Base-by-base conservation (phyloP, 2,113 vertebrate species). In the Rhinoptilus africanus region DNA sequence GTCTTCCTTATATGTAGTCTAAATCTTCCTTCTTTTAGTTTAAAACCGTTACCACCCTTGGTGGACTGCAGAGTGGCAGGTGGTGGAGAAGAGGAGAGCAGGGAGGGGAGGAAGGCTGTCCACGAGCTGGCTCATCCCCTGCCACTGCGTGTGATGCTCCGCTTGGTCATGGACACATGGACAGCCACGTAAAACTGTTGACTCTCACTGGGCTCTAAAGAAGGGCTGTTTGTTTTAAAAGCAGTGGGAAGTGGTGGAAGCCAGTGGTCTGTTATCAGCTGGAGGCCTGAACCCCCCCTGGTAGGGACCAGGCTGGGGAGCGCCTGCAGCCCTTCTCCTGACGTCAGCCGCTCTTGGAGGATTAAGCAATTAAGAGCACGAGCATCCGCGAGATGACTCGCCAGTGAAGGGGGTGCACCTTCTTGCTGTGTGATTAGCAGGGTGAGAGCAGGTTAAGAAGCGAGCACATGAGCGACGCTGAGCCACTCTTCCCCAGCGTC, bases 171-270 rank as follows among this genome's bases (percentile, higher is more conserved):
- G 19, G 37, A 14, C 56, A 43, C 26, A n/a, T n/a, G n/a, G n/a
- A 5, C 21, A 21, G 68, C 57, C 16, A 3, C 8, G 0, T 13
- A 8, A 18, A 80, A 32, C 18, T 2, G 0, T 12, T 56, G 14
- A 4, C n/a, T 14, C 32, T 16, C n/a, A 5, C 6, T 2, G 18
- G 64, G 53, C n/a, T 48, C 53, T 24, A 14, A 24, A 6, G 28
- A 43, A 16, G 16, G 35, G 47, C 35, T 13, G 0, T 19, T 27
- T 39, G 14, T 18, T 48, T 48, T 11, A 28, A 41, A 43, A 11
- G 63, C 63, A 59, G 14, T 51, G 67, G 67, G 3, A 11, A 16
- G 22, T 3, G 50, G 10, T 76, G 35, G 62, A 51, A 32, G 15
- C 15, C 18, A 12, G 35, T 2, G 4, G 26, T 10, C 12, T 23